A percentile compares a stretch with the other conserved stretches of the same genome.
phyloP scores from a whole-genome alignment of 2,797 vertebrate genomes.

The Acropternis orthonyx region DNA sequence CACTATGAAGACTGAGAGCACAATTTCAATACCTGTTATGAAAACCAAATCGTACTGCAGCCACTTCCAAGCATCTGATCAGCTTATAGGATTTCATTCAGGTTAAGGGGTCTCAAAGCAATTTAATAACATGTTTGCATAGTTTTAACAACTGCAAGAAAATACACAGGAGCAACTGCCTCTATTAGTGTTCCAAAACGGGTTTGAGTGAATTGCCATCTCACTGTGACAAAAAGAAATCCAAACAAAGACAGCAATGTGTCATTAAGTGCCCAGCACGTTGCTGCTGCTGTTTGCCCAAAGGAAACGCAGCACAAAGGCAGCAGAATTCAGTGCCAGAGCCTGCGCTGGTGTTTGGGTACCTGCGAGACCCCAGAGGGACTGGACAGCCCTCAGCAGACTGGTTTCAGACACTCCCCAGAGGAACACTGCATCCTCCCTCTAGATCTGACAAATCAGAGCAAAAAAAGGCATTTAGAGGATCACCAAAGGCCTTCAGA shows the following conservation, averaged over 20 bases:
- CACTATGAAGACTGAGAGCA: background rate
- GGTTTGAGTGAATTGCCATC: background rate
- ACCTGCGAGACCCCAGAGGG: background rate
- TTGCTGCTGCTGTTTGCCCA: background rate
- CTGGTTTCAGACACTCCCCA: background rate
- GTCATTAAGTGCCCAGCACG: background rate
- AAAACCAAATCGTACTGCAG: background rate
- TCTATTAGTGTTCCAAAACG: background rate
- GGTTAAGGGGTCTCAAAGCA: background rate
- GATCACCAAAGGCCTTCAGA: background rate
- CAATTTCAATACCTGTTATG: background rate
- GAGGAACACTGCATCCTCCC: background rate
- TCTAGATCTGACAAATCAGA: background rate
- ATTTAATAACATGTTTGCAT: background rate
- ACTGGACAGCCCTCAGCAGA: too few relatives aligned
- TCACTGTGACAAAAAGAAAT: background rate
- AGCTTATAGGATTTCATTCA: background rate
- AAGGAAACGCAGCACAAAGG: background rate
- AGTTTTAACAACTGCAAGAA: background rate
- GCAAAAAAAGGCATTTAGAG: background rate
- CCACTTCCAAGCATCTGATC: conserved; percentile 7
- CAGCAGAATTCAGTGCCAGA: background rate
- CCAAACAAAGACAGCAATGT: background rate
- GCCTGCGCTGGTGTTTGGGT: fast-evolving
- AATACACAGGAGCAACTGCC: background rate